A percentile compares a stretch with the other conserved stretches of the same genome.
phyloP scores from a whole-genome alignment of 2,797 vertebrate species.

The Coilia nasus region DNA sequence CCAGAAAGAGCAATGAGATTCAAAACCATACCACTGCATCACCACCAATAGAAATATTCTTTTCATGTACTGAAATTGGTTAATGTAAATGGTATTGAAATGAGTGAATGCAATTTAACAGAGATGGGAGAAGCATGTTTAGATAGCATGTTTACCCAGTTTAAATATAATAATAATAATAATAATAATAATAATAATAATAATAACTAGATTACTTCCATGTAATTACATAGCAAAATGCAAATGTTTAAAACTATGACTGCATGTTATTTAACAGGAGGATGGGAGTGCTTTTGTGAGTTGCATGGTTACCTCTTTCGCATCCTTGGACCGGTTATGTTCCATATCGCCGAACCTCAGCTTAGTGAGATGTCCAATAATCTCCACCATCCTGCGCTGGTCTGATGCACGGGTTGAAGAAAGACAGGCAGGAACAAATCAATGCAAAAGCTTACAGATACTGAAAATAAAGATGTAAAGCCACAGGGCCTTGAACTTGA shows the following conservation, averaged over 20 bases:
- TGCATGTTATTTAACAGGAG: not conserved
- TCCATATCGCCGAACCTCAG: constrained; percentile 93
- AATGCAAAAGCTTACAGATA: not conserved
- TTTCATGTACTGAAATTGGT: too few relatives aligned
- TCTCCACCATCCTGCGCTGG: constrained; percentile 95
- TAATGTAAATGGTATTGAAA: too few relatives aligned
- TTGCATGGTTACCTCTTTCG: constrained; percentile 81
- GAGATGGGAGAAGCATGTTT: too few relatives aligned
- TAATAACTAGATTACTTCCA: not conserved
- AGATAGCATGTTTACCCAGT: too few relatives aligned
- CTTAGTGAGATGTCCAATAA: constrained; percentile 90
- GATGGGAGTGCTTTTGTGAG: not conserved
- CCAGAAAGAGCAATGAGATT: not conserved
- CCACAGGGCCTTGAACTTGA: not conserved
- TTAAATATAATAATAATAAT: too few relatives aligned
- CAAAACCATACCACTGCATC: constrained; percentile 30
- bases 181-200: too few relatives aligned
- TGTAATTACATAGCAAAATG: not conserved
- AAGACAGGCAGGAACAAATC: not conserved
- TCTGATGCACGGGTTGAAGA: constrained; percentile 68
- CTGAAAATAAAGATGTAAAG: not conserved
- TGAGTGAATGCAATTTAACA: too few relatives aligned
- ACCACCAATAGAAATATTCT: constrained; percentile 38
- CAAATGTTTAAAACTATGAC: not conserved
- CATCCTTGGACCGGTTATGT: constrained; percentile 83